Evolutionary conservation across 2,113 vertebrate species (phyloP).

Genomic region (Myotis davidii): DNA sequence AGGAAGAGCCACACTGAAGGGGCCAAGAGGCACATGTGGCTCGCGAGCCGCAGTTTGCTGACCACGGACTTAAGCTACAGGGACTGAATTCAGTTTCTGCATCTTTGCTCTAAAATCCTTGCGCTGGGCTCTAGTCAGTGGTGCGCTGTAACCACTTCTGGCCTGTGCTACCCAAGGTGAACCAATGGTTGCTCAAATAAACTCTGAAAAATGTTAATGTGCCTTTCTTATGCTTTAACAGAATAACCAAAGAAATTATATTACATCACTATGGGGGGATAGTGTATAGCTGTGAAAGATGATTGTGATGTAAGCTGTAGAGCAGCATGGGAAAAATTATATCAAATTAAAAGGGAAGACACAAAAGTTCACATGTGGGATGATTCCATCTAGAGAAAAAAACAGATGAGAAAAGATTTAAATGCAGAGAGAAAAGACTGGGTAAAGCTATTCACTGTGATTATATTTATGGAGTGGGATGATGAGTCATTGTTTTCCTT

Average conservation of each 20-base stretch:
- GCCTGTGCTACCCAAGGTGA: not conserved
- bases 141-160: not conserved
- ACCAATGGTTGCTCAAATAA: not conserved
- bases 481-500: conserved; percentile 10
- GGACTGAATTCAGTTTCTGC: no score
- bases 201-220: not conserved
- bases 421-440: not conserved
- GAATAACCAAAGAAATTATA: not conserved
- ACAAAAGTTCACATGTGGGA: not conserved
- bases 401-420: no score
- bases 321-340: not conserved
- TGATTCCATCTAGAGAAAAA: not conserved
- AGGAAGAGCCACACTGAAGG: no score
- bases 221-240: not conserved
- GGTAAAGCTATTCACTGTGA: not conserved
- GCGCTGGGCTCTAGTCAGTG: not conserved
- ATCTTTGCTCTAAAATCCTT: not conserved
- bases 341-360: not conserved
- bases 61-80: not conserved
- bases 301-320: not conserved
- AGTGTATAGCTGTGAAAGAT: not conserved
- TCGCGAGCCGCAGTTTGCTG: no score
- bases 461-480: not conserved
- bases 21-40: no score
- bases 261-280: not conserved